phyloP scores from a whole-genome alignment of 2,888 invertebrate species.

The Pollenia amentaria region DNA sequence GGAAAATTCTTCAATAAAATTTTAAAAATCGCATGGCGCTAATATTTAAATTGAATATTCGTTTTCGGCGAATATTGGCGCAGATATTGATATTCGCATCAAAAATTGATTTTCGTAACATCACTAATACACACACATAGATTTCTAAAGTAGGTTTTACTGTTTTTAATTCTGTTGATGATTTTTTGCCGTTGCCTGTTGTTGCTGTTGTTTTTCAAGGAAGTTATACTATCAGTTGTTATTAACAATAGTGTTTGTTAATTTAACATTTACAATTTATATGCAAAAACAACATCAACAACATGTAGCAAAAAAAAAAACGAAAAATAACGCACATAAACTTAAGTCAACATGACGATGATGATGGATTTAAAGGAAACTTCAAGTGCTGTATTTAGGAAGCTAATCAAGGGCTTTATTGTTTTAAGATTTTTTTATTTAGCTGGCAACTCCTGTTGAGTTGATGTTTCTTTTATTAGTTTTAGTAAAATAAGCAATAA shows the following conservation, averaged over 20 bases:
- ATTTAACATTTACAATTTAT: conserved; percentile 70
- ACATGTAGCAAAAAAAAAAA: neutral
- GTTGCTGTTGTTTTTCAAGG: conserved; percentile 38
- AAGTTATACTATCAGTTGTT: conserved; percentile 68
- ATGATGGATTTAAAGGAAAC: conserved; percentile 50
- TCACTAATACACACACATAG: too few species aligned
- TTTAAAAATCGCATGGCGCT: too few species aligned
- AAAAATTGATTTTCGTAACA: too few species aligned
- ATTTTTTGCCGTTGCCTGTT: conserved; percentile 29
- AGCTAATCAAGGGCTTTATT: conserved; percentile 72
- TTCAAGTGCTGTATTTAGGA: conserved; percentile 50
- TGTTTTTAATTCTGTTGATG: conserved; percentile 13
- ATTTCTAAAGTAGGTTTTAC: conserved; percentile 27
- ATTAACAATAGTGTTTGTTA: conserved; percentile 72
- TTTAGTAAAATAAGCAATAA: conserved; percentile 2
- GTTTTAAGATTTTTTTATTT: conserved; percentile 20
- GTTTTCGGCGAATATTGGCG: too few species aligned
- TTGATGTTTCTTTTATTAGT: conserved; percentile 28
- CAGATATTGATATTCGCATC: too few species aligned
- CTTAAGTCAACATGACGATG: conserved; percentile 37
- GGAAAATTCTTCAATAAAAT: too few species aligned
- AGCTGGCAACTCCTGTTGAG: conserved; percentile 20
- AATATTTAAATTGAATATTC: too few species aligned
- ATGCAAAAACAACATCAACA: conserved; percentile 49
- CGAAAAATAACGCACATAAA: neutral